These are phyloP conservation scores for Colaptes auratus DNA, from an alignment of 2,113 vertebrate genomes.

Conservation along the genomic window DNA sequence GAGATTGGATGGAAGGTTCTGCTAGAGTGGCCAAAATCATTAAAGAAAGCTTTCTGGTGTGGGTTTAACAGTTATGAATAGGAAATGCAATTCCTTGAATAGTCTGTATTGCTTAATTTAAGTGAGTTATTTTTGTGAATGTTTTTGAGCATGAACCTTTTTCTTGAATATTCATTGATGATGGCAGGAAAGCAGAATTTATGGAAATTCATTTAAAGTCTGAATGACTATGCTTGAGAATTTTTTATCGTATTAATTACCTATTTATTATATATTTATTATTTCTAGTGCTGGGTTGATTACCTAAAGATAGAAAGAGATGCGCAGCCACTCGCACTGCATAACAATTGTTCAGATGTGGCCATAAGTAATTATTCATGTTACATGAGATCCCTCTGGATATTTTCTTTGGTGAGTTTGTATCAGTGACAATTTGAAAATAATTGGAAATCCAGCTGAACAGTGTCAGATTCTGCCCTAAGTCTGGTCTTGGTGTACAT, in stretches of 20 bases:
- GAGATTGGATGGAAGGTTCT: not conserved
- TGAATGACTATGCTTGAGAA: not conserved
- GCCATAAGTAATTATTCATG: not conserved
- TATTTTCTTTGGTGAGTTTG: not conserved
- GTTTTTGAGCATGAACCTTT: not conserved
- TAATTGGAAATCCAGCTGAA: not conserved
- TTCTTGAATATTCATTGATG: slow-evolving; percentile 30
- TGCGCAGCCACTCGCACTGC: not conserved
- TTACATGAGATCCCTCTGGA: not conserved
- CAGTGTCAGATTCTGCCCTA: not conserved
- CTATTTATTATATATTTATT: not conserved
- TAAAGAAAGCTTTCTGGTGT: not conserved
- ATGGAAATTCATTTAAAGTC: slow-evolving; percentile 6
- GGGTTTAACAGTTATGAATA: not conserved
- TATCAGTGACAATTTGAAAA: not conserved
- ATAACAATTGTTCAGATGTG: not conserved
- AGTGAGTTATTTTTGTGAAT: not conserved
- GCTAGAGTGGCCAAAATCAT: not conserved
- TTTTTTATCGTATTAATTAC: not conserved
- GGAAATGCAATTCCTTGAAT: not conserved
- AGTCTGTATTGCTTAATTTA: not conserved
- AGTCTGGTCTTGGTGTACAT: not conserved
- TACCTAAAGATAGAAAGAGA: not conserved
- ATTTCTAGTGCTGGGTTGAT: not conserved
- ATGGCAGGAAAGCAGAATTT: not conserved